Base-by-base conservation (phyloP, 2,797 vertebrate species). In the Decapterus maruadsi region DNA sequence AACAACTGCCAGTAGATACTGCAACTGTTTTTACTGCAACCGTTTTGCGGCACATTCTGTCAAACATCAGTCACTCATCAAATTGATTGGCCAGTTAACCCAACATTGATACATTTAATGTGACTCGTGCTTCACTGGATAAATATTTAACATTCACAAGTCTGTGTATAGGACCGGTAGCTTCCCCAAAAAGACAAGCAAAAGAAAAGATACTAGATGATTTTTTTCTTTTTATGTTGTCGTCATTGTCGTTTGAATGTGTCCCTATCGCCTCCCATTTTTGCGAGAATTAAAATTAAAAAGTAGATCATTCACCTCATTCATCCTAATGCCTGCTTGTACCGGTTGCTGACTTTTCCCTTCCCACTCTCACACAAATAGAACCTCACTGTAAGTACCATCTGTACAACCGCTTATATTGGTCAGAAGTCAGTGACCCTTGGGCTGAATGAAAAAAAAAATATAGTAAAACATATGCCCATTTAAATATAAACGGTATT, bases 141-240 rank as follows among this genome's bases (percentile, higher is more conserved):
- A 26, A 22, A 55, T 68, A 12, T 54, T 68, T 61, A 2, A 46
- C 51, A 60, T 55, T 31, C 43, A 40, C 4, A 60, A 34, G 6
- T 38, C 55, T 3, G 9, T 61, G 22, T 10, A 26, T 26, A 12
- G 14, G 13, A 36, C n/a, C 46, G 12, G 6, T 31, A 14, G 46
- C 38, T 46, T 65, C 64, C 10, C 22, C 56, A 45, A 60, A 60
- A 17, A 29, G 42, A 26, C 29, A 65, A 48, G 9, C 54, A 50
- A 26, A 20, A 59, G 60, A 51, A 40, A 34, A 62, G 22, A 63
- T 17, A 48, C 42, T 34, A 31, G 48, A 61, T 22, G 4, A 61
- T 62, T 16, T 16, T 16, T 17, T 46, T 46, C 13, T 10, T 36
- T 53, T 53, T 11, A 48, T 42, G 14, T 29, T 11, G 19, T 66